Evolutionary conservation across 2,797 vertebrate genomes (phyloP).

Genomic region (Tragopan temminckii): DNA sequence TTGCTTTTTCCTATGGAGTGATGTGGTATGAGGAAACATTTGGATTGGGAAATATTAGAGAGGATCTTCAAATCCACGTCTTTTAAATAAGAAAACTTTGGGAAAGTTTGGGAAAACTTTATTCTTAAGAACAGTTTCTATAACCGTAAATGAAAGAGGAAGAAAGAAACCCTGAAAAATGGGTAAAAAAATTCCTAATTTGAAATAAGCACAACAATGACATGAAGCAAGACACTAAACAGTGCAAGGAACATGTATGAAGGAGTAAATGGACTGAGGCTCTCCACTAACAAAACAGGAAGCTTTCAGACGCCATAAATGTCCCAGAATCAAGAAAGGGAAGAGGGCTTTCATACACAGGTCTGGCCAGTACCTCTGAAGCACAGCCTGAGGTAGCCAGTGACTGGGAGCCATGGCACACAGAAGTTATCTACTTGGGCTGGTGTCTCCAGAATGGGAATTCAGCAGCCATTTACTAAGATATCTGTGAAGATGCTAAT

Average conservation of each 20-base stretch:
- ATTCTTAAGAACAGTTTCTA: not conserved
- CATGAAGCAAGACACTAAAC: not conserved
- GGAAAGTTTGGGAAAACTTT: too few species aligned
- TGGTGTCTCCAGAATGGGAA: fast-evolving
- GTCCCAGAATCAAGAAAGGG: slow-evolving; percentile 23
- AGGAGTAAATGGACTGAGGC: not conserved
- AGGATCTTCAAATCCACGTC: not conserved
- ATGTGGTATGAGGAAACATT: not conserved
- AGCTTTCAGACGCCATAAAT: slow-evolving; percentile 42
- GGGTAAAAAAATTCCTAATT: not conserved
- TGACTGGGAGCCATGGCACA: fast-evolving
- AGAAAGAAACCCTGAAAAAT: not conserved
- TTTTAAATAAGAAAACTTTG: not conserved
- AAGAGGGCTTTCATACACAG: not conserved
- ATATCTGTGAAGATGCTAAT: not conserved
- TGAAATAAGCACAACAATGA: not conserved
- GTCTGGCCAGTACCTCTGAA: not conserved
- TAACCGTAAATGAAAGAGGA: not conserved
- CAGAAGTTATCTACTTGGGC: not conserved
- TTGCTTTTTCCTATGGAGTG: not conserved
- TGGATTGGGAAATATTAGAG: not conserved
- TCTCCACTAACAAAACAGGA: slow-evolving; percentile 42
- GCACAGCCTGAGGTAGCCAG: not conserved
- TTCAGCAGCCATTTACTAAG: not conserved
- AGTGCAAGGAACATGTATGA: not conserved